Base-by-base conservation (phyloP, 1,140 invertebrate genomes). In the Triops longicaudatus region DNA sequence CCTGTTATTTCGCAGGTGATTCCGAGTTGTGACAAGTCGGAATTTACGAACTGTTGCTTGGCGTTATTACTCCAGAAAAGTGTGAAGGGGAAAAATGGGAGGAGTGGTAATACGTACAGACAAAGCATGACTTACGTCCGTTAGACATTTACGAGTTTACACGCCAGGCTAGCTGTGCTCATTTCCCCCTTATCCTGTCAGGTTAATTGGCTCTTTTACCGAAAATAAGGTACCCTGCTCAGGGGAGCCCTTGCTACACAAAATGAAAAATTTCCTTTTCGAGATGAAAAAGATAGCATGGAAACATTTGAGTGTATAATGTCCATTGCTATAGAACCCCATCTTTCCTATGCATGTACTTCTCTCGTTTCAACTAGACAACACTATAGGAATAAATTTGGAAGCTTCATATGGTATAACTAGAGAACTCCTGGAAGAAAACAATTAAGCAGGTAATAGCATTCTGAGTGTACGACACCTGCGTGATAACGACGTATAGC, bases 1-100 rank as follows among this genome's bases (percentile, higher is more conserved):
- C 50, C 50, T 63, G 50, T 63, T 63, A 63, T 63, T 63, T 63
- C 50, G 50, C 50, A 63, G 50, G 50, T 63, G 50, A 63, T 63
- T 63, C 50, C 50, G 50, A 63, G 50, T 63, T 63, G 50, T 63
- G 50, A 63, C 50, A 63, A 63, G 50, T 63, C 22, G 50, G 50
- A 63, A 63, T 63, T 63, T 63, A 63, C 50, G 50, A 63, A 22
- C 50, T 63, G 50, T 63, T 63, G 50, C 50, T 63, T 63, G 50
- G 50, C 50, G 22, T 63, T 63, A 63, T 63, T 63, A 63, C 50
- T 63, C 50, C 50, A 63, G 50, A 63, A 37, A 63, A 63, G 50
- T 63, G 50, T 63, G 50, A 63, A 63, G 50, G 50, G 31, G n/a
- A 63, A 63, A 63, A 63, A 63, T 63, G 50, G 50, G 50, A 63